Evolutionary conservation across 2,113 vertebrate genomes (phyloP), one percentile per base, ranked within the genome.

Genomic region (Ceyx melanurus): DNA sequence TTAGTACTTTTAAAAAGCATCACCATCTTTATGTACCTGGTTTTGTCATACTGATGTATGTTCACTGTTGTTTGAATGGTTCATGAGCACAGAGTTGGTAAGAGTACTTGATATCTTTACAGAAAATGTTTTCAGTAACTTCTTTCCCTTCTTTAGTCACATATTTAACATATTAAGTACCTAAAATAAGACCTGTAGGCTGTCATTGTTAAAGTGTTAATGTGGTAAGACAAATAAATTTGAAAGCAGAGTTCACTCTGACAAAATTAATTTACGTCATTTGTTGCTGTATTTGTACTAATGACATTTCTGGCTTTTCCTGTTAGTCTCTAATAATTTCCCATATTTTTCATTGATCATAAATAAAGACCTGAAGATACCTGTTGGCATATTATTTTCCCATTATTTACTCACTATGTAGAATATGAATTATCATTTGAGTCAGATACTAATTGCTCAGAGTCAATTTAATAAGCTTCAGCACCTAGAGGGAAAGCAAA

Each of bases 201-300:
- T 72, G 65, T 89, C 70, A 61, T 67, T 88, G 56, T 80, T 91
- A 35, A 85, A 73, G 56, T 90, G 37, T 86, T 91, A 83, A 88
- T 71, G 23, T 77, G 33, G 10, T 89, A 89, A 82, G 82, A 91
- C 72, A 83, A 87, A 84, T 82, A 89, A 40, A 81, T 93, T 81
- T 83, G 42, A 93, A 94, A 88, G 67, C n/a, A 7, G 82, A 77
- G 37, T 56, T 91, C 60, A 67, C 11, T 70, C 37, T 77, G 86
- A 60, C 75, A 86, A 83, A 66, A 87, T 70, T 57, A 68, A 74
- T 92, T 88, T 64, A 62, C 21, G 51, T 95, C 0, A 43, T 46
- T 86, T 90, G 88, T 73, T 15, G 51, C 64, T 80, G 3, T 86
- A 29, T 82, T 80, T 56, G 17, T n/a, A 77, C 46, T 73, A 92